Evolutionary conservation across 2,797 vertebrate genomes (phyloP), one percentile per base, ranked within the genome.

Genomic region (Cottoperca gobio): DNA sequence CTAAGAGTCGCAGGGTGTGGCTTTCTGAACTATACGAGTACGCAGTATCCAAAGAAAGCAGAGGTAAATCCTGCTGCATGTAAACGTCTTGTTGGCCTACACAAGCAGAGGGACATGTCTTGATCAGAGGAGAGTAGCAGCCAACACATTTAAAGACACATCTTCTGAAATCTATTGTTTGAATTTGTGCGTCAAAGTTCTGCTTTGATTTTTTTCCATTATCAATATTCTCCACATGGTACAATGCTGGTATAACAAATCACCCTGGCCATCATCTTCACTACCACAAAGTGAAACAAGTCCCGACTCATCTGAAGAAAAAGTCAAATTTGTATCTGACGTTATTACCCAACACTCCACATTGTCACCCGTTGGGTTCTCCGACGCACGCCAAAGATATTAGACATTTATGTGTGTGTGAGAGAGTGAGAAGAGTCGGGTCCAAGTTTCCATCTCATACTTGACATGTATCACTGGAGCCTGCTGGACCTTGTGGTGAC

Each of bases 391-490:
- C 85, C 80, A 86, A 86, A 73, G 16, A 82, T 62, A 81, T 80
- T 23, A 82, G 53, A 72, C 53, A 19, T 55, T 53, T 53, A 48
- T 73, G 40, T 49, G 64, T 45, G 49, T 54, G 53, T 19, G 28
- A 54, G 43, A 55, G 28, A 52, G 70, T n/a, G 50, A 61, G 63
- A 61, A 48, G 74, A 46, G 33, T 54, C 14, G 0, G 31, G 17
- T 84, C 87, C 82, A 83, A 88, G 72, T 86, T 89, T 87, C 84
- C 69, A 28, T 75, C 68, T 57, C 39, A 28, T 23, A 45, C 59
- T 58, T 80, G 81, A 87, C 73, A 46, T 33, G 63, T 89, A 89
- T 86, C 81, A 48, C 91, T 92, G 93, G 11, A 71, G 63, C 68
- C 70, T 28, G 63, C 63, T 60, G 79, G 82, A 85, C 86, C 83